Evolutionary conservation across 2,888 invertebrate species (phyloP).

Genomic region (Cataglyphis altisquamis): DNA sequence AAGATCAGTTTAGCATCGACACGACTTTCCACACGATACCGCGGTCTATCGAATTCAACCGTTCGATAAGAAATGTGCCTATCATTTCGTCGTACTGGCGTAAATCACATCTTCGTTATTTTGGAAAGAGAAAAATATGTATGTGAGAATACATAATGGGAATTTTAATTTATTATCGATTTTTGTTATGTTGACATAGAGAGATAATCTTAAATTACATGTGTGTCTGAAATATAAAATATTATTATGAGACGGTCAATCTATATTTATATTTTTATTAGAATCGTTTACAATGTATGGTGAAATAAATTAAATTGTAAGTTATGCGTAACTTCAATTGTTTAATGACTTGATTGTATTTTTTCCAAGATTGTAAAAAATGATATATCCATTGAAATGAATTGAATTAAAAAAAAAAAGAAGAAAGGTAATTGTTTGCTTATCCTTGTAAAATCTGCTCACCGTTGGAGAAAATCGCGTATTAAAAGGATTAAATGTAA

Average conservation of each 20-base stretch:
- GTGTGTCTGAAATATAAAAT: not conserved
- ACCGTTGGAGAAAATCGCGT: not conserved
- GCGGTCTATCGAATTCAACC: not conserved
- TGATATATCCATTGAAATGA: not conserved
- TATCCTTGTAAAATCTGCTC: not conserved
- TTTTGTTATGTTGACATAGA: not conserved
- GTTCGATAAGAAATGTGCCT: not conserved
- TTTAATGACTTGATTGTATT: not conserved
- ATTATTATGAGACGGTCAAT: not conserved
- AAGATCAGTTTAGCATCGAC: constrained; percentile 39
- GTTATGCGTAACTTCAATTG: not conserved
- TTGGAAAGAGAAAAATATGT: not conserved
- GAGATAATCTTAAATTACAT: not conserved
- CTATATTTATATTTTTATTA: not conserved
- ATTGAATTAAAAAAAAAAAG: not conserved
- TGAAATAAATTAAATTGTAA: not conserved
- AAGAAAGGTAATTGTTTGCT: not conserved
- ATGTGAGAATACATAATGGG: not conserved
- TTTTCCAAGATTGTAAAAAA: not conserved
- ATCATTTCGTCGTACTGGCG: not conserved
- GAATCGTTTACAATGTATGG: not conserved
- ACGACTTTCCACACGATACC: constrained; percentile 20
- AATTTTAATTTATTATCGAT: constrained; percentile 2
- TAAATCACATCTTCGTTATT: constrained; percentile 2
- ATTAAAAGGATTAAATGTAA: not conserved